A percentile compares a stretch with the other conserved stretches of the same genome.
Evolutionary conservation across 2,797 vertebrate genomes (phyloP).

Genomic region (Nannoperca obscura): DNA sequence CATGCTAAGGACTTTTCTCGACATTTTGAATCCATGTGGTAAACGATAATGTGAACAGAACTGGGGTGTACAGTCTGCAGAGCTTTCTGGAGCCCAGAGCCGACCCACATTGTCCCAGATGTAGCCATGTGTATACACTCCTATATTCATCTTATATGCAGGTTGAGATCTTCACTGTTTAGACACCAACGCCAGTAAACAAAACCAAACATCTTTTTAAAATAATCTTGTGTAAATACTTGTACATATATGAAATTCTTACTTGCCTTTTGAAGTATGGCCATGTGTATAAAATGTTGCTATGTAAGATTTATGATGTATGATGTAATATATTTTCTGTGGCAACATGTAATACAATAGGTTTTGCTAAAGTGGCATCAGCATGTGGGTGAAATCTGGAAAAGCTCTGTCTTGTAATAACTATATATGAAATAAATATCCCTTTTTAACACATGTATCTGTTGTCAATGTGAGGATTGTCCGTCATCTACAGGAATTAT

Average conservation of each 20-base stretch:
- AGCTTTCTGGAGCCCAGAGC: conserved; percentile 21
- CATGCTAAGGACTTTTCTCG: conserved; percentile 39
- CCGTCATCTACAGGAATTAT: neutral
- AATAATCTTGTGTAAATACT: conserved; percentile 71
- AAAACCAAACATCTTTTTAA: conserved; percentile 37
- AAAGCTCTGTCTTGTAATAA: conserved; percentile 64
- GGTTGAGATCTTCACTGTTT: conserved; percentile 33
- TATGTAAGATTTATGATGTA: conserved; percentile 90
- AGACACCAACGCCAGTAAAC: conserved; percentile 48
- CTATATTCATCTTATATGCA: conserved; percentile 32
- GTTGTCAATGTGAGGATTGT: no score
- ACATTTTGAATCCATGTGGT: conserved; percentile 40
- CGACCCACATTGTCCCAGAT: conserved; percentile 40
- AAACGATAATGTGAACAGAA: conserved; percentile 59
- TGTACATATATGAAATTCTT: conserved; percentile 77
- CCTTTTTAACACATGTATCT: conserved; percentile 46
- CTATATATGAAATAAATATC: conserved; percentile 77
- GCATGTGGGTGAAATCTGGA: conserved; percentile 38
- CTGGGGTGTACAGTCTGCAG: conserved; percentile 25
- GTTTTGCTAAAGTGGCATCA: conserved; percentile 37
- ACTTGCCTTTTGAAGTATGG: conserved; percentile 64
- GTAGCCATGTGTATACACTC: conserved; percentile 44
- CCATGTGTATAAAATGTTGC: conserved; percentile 76
- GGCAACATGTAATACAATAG: conserved; percentile 63
- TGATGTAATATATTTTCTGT: conserved; percentile 92